Percentiles rank a stretch among this genome's conserved stretches.
phyloP scores from a whole-genome alignment of 2,888 invertebrate species.

The Geotrupes spiniger region DNA sequence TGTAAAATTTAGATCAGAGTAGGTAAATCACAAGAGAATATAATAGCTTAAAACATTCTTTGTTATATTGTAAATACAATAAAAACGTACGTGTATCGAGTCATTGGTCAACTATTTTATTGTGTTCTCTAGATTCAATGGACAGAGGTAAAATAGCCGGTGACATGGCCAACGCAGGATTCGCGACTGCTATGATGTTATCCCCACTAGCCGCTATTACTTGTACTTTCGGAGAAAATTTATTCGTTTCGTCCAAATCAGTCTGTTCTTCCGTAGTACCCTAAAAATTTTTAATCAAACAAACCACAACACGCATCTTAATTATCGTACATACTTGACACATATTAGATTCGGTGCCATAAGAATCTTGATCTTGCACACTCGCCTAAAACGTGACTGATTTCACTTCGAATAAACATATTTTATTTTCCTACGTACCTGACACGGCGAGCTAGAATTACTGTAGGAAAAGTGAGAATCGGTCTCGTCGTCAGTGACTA shows the following conservation, averaged over 20 bases:
- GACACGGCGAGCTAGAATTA: conserved; percentile 70
- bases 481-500: conserved; percentile 61
- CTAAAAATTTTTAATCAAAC: conserved; percentile 31
- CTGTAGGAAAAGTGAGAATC: conserved; percentile 79
- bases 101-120: conserved; percentile 24
- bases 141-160: conserved; percentile 43
- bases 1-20: conserved; percentile 21
- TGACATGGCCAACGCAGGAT: conserved; percentile 74
- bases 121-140: conserved; percentile 23
- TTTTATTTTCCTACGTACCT: too few relatives aligned
- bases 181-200: conserved; percentile 85
- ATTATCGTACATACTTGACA: conserved; percentile 21
- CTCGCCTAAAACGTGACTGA: conserved; percentile 23
- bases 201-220: conserved; percentile 82
- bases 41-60: not conserved
- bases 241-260: conserved; percentile 44
- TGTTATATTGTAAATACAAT: not conserved
- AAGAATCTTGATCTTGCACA: conserved; percentile 28
- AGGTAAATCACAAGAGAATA: conserved; percentile 12
- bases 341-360: conserved; percentile 20
- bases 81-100: not conserved
- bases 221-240: conserved; percentile 56
- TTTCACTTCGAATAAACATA: too few relatives aligned
- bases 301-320: conserved; percentile 1
- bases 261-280: conserved; percentile 36